phyloP scores from a whole-genome alignment of 92 coral and sea anemone species.

The Muricea muricata region DNA sequence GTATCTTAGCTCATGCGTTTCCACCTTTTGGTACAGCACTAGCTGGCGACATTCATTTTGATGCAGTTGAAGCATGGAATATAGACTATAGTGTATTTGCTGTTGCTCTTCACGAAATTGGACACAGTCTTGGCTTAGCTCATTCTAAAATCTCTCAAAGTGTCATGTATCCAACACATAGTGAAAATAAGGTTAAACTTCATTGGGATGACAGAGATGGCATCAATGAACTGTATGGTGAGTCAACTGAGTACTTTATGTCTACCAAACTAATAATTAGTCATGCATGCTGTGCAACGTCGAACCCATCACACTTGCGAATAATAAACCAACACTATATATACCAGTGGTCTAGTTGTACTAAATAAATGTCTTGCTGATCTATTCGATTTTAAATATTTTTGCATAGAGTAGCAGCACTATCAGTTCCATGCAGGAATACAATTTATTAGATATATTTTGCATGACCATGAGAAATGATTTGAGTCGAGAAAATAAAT shows the following conservation, averaged over 20 bases:
- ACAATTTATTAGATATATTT: neutral
- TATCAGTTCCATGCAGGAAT: neutral
- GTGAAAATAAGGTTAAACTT: conserved; percentile 12
- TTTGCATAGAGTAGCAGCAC: no score
- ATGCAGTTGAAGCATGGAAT: conserved; percentile 78
- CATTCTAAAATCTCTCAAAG: conserved; percentile 66
- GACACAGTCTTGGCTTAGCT: conserved; percentile 77
- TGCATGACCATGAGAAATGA: no score
- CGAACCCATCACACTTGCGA: no score
- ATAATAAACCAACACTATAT: no score
- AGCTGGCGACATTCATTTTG: conserved; percentile 90
- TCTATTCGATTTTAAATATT: no score
- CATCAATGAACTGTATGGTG: conserved; percentile 66
- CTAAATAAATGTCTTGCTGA: no score
- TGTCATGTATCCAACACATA: conserved; percentile 63
- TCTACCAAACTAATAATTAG: neutral
- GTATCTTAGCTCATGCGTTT: conserved; percentile 71
- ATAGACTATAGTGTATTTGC: conserved; percentile 41
- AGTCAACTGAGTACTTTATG: conserved; percentile 32
- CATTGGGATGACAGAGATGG: conserved; percentile 70
- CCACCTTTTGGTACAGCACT: conserved; percentile 38
- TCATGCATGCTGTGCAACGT: no score
- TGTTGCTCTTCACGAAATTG: conserved; percentile 84
- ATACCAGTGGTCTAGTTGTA: no score
- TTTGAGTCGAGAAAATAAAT: no score